Evolutionary conservation across 2,888 invertebrate species (phyloP), one percentile per base, ranked within the genome.

Genomic region (Byasa hedistus): DNA sequence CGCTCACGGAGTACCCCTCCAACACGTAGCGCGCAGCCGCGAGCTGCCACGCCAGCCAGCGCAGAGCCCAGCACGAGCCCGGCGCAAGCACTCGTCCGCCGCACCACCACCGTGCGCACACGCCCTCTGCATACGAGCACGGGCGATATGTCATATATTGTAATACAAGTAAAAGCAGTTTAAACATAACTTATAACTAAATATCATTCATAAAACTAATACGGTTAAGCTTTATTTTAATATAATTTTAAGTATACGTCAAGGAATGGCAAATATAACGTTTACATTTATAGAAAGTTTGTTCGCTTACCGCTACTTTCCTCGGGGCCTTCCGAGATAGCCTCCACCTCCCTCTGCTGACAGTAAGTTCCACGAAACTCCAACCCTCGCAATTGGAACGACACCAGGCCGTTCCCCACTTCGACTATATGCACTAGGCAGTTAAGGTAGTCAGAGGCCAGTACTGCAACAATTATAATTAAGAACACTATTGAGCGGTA

Each of bases 351-450:
- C 66, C 99, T 91, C 86, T 99, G 99, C 85, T 99, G 99, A 82
- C 99, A 99, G 85, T 99, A 99, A 0, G 99, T 99, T 27, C 99
- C 99, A 58, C 99, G 93, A 89, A 99, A 99, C 89, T 99, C 99
- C 17, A 99, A 91, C 0, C 99, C 99, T 60, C 99, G 93, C 90
- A 99, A 94, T 92, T 99, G 99, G 90, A 99, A 99, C 0, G 99
- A 99, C 17, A 99, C 98, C 68, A 99, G 93, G 0, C 99, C 99
- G 81, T 99, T 99, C 22, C 99, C 99, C 83, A 99, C 92, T 89
- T 99, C 99, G 64, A 99, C 96, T 56, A 99, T 96, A 82, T 99
- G 99, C 4, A 99, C 98, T 69, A 99, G 92, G 80, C 99, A 99
- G 90, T 99, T 99, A 44, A 99, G 93, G 86, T 99, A 99, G 89